phyloP scores from a whole-genome alignment of 2,888 invertebrate species.

The Monopis laevigella region DNA sequence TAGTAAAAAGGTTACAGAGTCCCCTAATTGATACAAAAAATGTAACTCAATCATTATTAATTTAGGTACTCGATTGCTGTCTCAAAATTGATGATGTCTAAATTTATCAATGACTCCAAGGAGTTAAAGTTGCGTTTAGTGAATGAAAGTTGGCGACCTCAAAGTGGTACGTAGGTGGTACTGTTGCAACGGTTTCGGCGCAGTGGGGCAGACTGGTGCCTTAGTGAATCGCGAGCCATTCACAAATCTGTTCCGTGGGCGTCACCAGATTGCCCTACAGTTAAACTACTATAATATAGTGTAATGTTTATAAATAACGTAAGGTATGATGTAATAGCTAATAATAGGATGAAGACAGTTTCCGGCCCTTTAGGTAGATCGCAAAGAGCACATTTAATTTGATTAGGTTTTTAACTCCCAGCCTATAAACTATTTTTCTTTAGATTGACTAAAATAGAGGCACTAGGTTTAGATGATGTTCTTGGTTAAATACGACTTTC shows the following conservation, averaged over 20 bases:
- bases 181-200: constrained; percentile 40
- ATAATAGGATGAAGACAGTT: too few relatives aligned
- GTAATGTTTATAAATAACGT: too few relatives aligned
- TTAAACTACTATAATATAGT: constrained; percentile 10
- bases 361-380: too few relatives aligned
- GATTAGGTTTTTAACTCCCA: too few relatives aligned
- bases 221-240: constrained; percentile 20
- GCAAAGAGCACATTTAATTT: too few relatives aligned
- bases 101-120: constrained; percentile 6
- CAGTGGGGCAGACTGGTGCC: constrained; percentile 13
- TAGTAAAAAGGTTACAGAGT: constrained; percentile 1
- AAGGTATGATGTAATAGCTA: too few relatives aligned
- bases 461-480: too few relatives aligned
- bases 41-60: background rate
- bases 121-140: constrained; percentile 20
- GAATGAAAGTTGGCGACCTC: constrained; percentile 67
- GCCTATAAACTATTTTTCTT: too few relatives aligned
- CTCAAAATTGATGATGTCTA: constrained; percentile 1
- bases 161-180: constrained; percentile 46
- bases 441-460: too few relatives aligned
- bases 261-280: constrained; percentile 10
- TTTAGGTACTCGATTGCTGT: background rate
- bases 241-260: constrained; percentile 22
- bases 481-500: too few relatives aligned
- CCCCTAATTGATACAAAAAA: background rate